Base-by-base conservation (phyloP, 2,888 invertebrate genomes). In the Heliconius aoede region DNA sequence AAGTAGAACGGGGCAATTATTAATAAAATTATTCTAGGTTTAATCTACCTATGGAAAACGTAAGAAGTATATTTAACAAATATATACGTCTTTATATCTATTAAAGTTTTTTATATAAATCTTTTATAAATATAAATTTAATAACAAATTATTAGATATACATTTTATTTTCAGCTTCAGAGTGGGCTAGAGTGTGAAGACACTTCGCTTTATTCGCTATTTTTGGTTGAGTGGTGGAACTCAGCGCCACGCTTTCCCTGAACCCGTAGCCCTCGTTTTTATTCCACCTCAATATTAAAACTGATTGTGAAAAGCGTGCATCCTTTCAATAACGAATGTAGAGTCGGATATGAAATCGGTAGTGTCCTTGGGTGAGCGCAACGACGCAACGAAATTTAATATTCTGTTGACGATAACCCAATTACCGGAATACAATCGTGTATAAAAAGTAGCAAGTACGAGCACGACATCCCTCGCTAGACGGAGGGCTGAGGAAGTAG, bases 351-450 rank as follows among this genome's bases (percentile, higher is more conserved):
- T 85, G 84, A 84, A 87, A 86, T 83, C 86, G 86, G 86, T 86
- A 84, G 86, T 90, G 92, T 90, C 93, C 92, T 93, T 92, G 84
- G 55, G 89, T 88, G 88, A 85, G 88, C 87, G 87, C 87, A 85
- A 85, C 87, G 89, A 91, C 93, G n/a, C n/a, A 92, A 92, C 92
- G 93, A 88, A 93, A 92, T 90, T 90, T 89, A 92, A 93, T 94
- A 94, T 91, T 89, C 89, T 84, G 87, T 86, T 85, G 87, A 89
- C 90, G 87, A 88, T 94, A 93, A 94, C 94, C 93, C 89, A 91
- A 93, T 91, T 94, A 91, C 90, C 84, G 90, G 89, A 90, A 89
- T 87, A 87, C 86, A 87, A 90, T 85, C 87, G 85, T 86, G 87
- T 86, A 86, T 88, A 89, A 91, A 90, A 91, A 90, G 86, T 85